A percentile compares a stretch with the other conserved stretches of the same genome.
Conservation (phyloP, 2,113 vertebrate genomes). For the Megaleporinus macrocephalus region DNA sequence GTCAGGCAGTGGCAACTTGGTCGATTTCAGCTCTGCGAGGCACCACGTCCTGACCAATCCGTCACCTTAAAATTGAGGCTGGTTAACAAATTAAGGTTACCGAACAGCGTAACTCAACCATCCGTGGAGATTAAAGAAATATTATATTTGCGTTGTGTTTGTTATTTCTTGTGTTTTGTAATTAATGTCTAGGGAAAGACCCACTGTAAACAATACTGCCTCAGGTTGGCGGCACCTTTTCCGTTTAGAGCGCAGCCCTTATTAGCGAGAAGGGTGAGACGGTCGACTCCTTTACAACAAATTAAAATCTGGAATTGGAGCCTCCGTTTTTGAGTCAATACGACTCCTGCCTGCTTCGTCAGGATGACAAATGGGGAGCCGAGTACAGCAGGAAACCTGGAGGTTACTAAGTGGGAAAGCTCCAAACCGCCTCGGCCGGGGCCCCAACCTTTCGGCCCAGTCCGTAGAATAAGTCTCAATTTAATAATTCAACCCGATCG, state of each 20-base stretch:
- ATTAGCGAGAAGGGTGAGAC: constrained; percentile 43
- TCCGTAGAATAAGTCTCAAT: background rate
- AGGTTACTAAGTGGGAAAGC: background rate
- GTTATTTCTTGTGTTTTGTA: constrained; percentile 23
- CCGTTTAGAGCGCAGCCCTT: constrained; percentile 9
- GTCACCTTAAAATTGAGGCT: background rate
- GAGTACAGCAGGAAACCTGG: background rate
- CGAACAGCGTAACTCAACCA: background rate
- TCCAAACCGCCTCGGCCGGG: background rate
- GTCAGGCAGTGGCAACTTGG: no score
- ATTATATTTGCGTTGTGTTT: background rate
- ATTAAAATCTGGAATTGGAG: constrained; percentile 44
- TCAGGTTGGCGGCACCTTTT: constrained; percentile 18
- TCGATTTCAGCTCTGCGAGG: background rate
- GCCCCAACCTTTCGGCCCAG: background rate
- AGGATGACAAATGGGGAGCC: constrained; percentile 50
- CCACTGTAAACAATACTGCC: constrained; percentile 18
- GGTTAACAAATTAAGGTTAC: background rate
- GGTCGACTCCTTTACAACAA: constrained; percentile 45
- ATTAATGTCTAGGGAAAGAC: constrained; percentile 19
- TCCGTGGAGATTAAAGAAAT: constrained; percentile 25
- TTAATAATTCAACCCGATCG: background rate
- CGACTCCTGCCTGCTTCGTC: constrained; percentile 43
- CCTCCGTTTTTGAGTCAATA: constrained; percentile 40
- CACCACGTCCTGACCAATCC: background rate